A percentile compares a stretch with the other conserved stretches of the same genome.
phyloP scores from a whole-genome alignment of 2,113 vertebrate species.

The Taxidea taxus region DNA sequence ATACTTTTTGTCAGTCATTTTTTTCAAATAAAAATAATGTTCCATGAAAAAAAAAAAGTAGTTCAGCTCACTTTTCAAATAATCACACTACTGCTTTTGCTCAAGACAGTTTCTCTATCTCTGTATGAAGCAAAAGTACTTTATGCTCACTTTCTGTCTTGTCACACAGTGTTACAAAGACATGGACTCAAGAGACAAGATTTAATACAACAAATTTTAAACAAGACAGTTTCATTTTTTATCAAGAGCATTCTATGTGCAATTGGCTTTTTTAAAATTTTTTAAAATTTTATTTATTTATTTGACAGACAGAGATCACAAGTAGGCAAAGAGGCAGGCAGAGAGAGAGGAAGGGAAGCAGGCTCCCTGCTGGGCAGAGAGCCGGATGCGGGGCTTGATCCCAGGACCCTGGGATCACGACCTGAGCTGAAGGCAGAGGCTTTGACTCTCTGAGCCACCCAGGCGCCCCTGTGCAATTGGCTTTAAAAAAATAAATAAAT shows the following conservation, averaged over 20 bases:
- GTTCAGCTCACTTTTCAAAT: background rate
- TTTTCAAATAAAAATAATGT: slow-evolving; percentile 25
- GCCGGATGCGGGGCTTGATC: too few species aligned
- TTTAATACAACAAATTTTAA: background rate
- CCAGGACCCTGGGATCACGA: too few species aligned
- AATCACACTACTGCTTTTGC: background rate
- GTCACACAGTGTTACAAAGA: background rate
- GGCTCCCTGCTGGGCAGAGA: too few species aligned
- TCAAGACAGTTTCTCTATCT: background rate
- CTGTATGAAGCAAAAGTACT: background rate
- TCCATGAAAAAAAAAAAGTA: background rate
- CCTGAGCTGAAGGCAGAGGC: too few species aligned
- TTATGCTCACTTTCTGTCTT: background rate
- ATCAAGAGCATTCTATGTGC: background rate
- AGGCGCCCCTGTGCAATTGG: background rate
- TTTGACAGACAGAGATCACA: too few species aligned
- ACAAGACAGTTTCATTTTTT: background rate
- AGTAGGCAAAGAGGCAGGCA: too few species aligned
- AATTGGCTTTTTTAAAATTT: background rate
- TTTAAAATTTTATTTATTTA: too few species aligned
- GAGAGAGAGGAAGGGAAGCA: too few species aligned
- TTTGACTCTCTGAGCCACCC: too few species aligned
- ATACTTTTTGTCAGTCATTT: background rate
- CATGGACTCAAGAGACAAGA: background rate
- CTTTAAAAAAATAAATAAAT: background rate